Conservation (phyloP, 2,113 vertebrate species). For the Corvus cornix region DNA sequence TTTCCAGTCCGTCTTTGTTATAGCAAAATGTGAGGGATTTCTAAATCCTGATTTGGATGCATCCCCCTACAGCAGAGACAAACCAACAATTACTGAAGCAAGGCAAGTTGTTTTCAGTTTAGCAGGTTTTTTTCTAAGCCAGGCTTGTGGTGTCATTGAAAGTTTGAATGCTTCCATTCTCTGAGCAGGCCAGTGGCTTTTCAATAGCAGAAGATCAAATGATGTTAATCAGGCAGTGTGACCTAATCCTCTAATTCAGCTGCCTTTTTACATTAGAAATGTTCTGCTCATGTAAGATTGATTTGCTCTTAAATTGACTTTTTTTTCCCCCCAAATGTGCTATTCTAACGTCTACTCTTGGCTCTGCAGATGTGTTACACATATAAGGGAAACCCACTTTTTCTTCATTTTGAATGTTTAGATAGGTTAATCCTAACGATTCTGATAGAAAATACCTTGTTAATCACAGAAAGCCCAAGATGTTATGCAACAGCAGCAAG, state of each 20-base stretch:
- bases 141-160: conserved; percentile 73
- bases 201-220: conserved; percentile 77
- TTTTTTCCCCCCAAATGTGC: background rate
- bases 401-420: background rate
- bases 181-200: conserved; percentile 63
- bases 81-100: conserved; percentile 43
- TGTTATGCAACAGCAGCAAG: background rate
- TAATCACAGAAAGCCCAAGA: background rate
- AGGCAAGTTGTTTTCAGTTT: conserved; percentile 56
- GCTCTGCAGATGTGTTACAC: background rate
- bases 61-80: conserved; percentile 8
- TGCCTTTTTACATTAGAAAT: conserved; percentile 72
- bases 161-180: conserved; percentile 50
- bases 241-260: conserved; percentile 73
- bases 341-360: background rate
- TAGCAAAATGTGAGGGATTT: background rate
- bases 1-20: background rate
- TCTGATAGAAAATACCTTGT: background rate
- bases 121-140: conserved; percentile 34
- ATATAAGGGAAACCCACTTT: background rate
- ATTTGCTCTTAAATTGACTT: conserved; percentile 58
- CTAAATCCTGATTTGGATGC: conserved; percentile 34
- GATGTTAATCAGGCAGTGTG: conserved; percentile 62
- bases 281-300: conserved; percentile 40
- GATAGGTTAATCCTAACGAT: background rate